These are phyloP conservation scores for Scophthalmus maximus DNA, from an alignment of 2,113 vertebrate species.

Conservation along the genomic window DNA sequence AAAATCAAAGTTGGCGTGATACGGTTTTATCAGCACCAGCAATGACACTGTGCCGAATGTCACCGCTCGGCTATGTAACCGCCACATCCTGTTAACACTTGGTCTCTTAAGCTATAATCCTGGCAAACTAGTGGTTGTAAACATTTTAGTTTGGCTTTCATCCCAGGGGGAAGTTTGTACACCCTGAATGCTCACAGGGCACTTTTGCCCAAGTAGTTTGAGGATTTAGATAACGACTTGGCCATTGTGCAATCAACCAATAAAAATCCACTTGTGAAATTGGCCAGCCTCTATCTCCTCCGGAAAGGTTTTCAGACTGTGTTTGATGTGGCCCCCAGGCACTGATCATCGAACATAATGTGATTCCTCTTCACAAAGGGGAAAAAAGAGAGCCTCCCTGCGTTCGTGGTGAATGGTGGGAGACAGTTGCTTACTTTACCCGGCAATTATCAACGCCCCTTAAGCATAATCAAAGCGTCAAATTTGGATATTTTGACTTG, in stretches of 20 bases:
- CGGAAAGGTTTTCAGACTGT: constrained; percentile 65
- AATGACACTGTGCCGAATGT: constrained; percentile 2
- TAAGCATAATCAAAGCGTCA: constrained; percentile 57
- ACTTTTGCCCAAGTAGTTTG: constrained; percentile 72
- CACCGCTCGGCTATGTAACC: constrained; percentile 19
- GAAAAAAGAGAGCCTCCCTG: constrained; percentile 26
- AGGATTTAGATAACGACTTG: constrained; percentile 82
- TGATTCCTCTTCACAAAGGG: constrained; percentile 58
- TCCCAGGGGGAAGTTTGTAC: constrained; percentile 45
- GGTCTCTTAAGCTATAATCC: constrained; percentile 44
- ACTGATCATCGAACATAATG: constrained; percentile 70
- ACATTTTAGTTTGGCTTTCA: constrained; percentile 57
- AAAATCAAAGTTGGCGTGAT: constrained; percentile 34
- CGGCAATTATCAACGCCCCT: constrained; percentile 60
- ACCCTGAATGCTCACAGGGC: constrained; percentile 52
- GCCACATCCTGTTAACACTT: constrained; percentile 10
- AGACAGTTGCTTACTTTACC: constrained; percentile 59
- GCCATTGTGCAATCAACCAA: constrained; percentile 79
- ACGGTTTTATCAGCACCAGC: background rate
- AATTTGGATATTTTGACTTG: constrained; percentile 57
- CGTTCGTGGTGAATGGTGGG: constrained; percentile 30
- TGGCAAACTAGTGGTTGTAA: constrained; percentile 44
- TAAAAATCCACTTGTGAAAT: constrained; percentile 79
- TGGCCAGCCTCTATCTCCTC: constrained; percentile 66
- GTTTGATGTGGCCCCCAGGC: constrained; percentile 74